Evolutionary conservation across 2,888 invertebrate genomes (phyloP).

Genomic region (Platerodrilus igneus): DNA sequence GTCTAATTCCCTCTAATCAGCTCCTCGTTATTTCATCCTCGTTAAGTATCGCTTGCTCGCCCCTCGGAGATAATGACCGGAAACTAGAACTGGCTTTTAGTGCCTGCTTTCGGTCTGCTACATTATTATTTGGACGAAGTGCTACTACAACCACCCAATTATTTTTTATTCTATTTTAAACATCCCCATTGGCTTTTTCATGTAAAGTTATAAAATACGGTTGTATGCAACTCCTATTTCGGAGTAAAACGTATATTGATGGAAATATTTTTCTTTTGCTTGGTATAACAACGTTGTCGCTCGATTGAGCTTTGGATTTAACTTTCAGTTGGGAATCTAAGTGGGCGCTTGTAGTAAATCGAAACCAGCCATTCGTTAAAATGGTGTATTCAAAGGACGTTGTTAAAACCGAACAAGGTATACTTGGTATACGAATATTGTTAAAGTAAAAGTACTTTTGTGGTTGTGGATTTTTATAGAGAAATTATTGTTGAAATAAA

Average conservation of each 20-base stretch:
- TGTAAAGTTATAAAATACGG: conserved; percentile 11
- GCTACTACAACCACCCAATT: conserved; percentile 14
- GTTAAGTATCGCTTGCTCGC: conserved; percentile 37
- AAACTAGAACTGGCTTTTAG: conserved; percentile 33
- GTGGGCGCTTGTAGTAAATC: conserved; percentile 19
- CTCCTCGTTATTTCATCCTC: conserved; percentile 38
- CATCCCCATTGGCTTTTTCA: neutral
- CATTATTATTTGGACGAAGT: conserved; percentile 13
- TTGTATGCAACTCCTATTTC: too few relatives aligned
- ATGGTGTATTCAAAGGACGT: conserved; percentile 18
- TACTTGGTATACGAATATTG: conserved; percentile 8
- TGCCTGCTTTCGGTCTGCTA: too few relatives aligned
- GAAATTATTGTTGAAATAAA: too few relatives aligned
- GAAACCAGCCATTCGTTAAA: conserved; percentile 20
- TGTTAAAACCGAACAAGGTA: conserved; percentile 15
- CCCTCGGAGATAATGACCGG: conserved; percentile 36
- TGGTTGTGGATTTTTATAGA: too few relatives aligned
- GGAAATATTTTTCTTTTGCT: conserved; percentile 19
- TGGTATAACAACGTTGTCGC: conserved; percentile 19
- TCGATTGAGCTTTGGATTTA: conserved; percentile 20
- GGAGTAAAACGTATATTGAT: conserved; percentile 9
- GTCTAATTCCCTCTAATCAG: conserved; percentile 38
- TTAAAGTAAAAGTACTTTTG: too few relatives aligned
- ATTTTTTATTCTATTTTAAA: conserved; percentile 11
- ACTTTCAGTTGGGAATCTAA: conserved; percentile 19